Evolutionary conservation across 1,140 invertebrate species (phyloP), one percentile per base, ranked within the genome.

Genomic region (Lasioglossum albipes): DNA sequence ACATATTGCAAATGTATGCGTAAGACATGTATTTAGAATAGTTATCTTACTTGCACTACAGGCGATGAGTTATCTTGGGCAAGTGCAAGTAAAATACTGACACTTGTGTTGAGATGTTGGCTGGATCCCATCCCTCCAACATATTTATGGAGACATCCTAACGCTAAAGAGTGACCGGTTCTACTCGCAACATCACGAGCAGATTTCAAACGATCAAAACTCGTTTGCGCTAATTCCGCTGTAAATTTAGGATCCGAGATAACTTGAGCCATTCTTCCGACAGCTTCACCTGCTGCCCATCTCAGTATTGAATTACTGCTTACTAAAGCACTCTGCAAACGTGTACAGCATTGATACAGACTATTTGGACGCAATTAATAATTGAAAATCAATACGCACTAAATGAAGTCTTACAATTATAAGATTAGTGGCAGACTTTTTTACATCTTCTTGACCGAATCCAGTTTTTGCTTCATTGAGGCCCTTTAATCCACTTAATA

Each of bases 31-130:
- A n/a, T 12, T 20, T 9, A 64, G 5, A 61, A 42, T 7, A 4
- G 18, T 59, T 69, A 31, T 86, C 89, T 88, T 89, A 97, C 97
- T 95, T 99, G 98, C 42, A 99, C 97, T 87, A 97, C 95, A 20
- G 97, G 96, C 70, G 97, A 97, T 2, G 97, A 96, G 66, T 95
- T 96, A 93, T 99, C 98, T 94, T 99, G 98, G 1, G 98, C 98
- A 6, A 99, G 93, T 36, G 98, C 98, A 9, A 99, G 93, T 31
- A 99, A 92, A 89, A 99, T 99, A 66, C 97, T 98, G 79, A 99
- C 97, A 91, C 97, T 98, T 9, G 97, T 98, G 88, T 97, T 98
- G 20, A 99, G 94, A 94, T 99, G 97, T 88, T 98, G 97, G 77
- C 97, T 97, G 41, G 97, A 97, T 16, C 97, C 97, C 95, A 98